Percentiles rank a stretch among this genome's conserved stretches.
Evolutionary conservation across 1,140 invertebrate genomes (phyloP).

Genomic region (Thaumatotibia leucotreta): DNA sequence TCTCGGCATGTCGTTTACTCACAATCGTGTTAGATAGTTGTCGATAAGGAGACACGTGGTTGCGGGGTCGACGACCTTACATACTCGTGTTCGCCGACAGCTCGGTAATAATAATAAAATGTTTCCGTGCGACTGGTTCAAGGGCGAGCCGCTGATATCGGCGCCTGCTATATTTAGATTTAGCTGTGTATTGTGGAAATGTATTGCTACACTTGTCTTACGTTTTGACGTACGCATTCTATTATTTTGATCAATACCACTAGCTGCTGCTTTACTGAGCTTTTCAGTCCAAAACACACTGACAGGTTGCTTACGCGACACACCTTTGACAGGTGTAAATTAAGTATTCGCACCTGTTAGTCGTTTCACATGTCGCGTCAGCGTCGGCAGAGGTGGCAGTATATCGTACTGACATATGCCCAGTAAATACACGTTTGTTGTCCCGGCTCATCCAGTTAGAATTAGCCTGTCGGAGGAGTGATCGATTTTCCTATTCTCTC

Average conservation of each 20-base stretch:
- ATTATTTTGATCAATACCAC: not conserved
- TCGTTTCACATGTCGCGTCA: not conserved
- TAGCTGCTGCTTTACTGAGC: not conserved
- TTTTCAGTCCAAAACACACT: not conserved
- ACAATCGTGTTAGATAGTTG: constrained; percentile 76
- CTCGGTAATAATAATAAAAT: constrained; percentile 77
- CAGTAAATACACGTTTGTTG: not conserved
- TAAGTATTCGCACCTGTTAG: not conserved
- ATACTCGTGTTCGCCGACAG: constrained; percentile 74
- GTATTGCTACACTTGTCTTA: constrained; percentile 44
- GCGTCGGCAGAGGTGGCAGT: not conserved
- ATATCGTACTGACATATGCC: not conserved
- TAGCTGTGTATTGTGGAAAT: constrained; percentile 66
- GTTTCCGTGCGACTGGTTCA: constrained; percentile 76
- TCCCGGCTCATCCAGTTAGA: constrained; percentile 28
- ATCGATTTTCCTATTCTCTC: constrained; percentile 60
- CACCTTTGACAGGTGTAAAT: not conserved
- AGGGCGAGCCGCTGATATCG: constrained; percentile 76
- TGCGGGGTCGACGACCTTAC: constrained; percentile 70
- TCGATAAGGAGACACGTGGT: constrained; percentile 76
- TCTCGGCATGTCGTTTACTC: constrained; percentile 72
- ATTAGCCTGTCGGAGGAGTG: constrained; percentile 34
- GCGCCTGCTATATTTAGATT: constrained; percentile 76
- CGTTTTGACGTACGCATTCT: not conserved
- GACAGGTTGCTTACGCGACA: not conserved